Evolutionary conservation across 2,888 invertebrate genomes (phyloP).

Genomic region (Tachina lurida): DNA sequence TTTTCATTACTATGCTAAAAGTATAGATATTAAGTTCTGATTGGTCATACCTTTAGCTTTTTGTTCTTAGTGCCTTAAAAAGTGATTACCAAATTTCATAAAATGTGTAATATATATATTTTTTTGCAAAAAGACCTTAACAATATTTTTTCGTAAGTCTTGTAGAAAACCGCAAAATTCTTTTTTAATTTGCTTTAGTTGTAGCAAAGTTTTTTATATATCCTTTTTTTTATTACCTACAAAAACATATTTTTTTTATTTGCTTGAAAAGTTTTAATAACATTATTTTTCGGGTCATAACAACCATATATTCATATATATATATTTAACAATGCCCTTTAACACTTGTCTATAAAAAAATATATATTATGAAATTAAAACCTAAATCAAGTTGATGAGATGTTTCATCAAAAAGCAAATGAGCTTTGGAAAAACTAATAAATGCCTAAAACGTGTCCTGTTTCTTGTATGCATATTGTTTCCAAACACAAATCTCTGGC

Average conservation of each 20-base stretch:
- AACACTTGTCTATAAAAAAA: constrained; percentile 4
- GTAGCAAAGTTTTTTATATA: neutral
- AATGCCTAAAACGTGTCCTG: constrained; percentile 61
- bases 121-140: too few relatives aligned
- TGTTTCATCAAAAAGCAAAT: constrained; percentile 29
- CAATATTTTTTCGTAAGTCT: neutral
- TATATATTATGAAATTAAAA: constrained; percentile 48
- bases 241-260: neutral
- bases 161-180: neutral
- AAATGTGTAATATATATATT: neutral
- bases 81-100: too few relatives aligned
- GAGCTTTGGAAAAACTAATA: constrained; percentile 59
- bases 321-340: constrained; percentile 1
- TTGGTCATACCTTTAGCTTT: too few relatives aligned
- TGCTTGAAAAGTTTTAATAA: neutral
- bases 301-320: neutral
- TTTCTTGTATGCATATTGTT: neutral
- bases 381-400: constrained; percentile 28
- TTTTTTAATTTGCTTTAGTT: neutral
- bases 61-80: too few relatives aligned
- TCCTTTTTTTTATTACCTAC: neutral
- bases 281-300: neutral
- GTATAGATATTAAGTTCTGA: too few relatives aligned
- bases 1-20: too few relatives aligned
- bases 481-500: constrained; percentile 26